These are phyloP conservation scores for Mechanitis messenoides DNA, from an alignment of 2,888 invertebrate genomes.

Conservation along the genomic window DNA sequence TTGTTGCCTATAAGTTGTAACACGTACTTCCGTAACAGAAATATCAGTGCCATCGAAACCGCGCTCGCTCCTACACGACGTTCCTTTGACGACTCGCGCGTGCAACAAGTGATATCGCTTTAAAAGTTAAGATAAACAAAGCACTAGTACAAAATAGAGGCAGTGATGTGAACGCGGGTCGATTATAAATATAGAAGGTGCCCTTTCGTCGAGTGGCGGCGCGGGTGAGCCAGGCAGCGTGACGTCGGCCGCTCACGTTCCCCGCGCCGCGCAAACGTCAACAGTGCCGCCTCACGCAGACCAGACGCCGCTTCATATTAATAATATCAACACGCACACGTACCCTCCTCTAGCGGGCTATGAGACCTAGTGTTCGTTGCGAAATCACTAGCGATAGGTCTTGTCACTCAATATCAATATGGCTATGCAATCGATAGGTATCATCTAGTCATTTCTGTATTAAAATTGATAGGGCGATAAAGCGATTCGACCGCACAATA, in stretches of 20 bases:
- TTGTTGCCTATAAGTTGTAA: slow-evolving; percentile 58
- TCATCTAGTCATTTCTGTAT: slow-evolving; percentile 40
- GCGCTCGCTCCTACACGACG: slow-evolving; percentile 46
- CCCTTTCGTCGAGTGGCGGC: slow-evolving; percentile 66
- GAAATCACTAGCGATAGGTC: slow-evolving; percentile 9
- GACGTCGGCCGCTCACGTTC: slow-evolving; percentile 67
- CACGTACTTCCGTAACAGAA: slow-evolving; percentile 54
- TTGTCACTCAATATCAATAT: background rate
- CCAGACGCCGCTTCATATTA: slow-evolving; percentile 49
- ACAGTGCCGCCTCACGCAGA: slow-evolving; percentile 64
- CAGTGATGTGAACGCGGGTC: slow-evolving; percentile 65
- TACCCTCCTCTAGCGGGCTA: slow-evolving; percentile 38
- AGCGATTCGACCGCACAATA: slow-evolving; percentile 50
- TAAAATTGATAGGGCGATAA: slow-evolving; percentile 65
- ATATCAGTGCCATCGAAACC: slow-evolving; percentile 57
- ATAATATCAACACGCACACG: slow-evolving; percentile 56
- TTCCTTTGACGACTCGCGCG: slow-evolving; percentile 52
- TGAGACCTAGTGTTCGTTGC: slow-evolving; percentile 24
- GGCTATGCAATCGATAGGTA: slow-evolving; percentile 11
- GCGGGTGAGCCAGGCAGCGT: slow-evolving; percentile 68
- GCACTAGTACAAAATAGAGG: slow-evolving; percentile 48
- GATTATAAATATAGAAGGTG: slow-evolving; percentile 71
- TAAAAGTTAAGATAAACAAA: slow-evolving; percentile 50
- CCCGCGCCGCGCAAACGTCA: slow-evolving; percentile 70
- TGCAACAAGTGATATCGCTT: slow-evolving; percentile 72